Evolutionary conservation across 1,140 invertebrate species (phyloP).

Genomic region (Gryon sp.): DNA sequence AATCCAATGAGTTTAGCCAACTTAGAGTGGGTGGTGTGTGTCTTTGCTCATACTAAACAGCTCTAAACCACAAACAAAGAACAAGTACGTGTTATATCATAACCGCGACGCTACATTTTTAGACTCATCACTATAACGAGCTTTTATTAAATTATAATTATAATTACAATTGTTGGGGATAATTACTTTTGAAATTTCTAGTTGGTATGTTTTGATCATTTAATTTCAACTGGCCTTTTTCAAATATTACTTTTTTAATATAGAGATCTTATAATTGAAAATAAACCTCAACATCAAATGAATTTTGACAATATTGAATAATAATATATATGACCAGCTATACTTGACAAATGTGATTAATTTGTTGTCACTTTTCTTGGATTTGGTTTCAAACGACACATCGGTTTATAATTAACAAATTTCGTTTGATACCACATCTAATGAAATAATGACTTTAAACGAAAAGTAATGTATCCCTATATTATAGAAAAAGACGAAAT

Average conservation of each 20-base stretch:
- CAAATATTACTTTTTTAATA: not conserved
- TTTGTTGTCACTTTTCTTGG: too few species aligned
- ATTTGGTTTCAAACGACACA: too few species aligned
- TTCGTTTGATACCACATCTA: constrained; percentile 3
- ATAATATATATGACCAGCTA: too few species aligned
- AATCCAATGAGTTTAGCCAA: constrained; percentile 51
- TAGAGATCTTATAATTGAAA: not conserved
- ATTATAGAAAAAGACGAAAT: constrained; percentile 33
- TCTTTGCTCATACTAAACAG: constrained; percentile 70
- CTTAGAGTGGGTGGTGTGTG: constrained; percentile 67
- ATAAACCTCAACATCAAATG: not conserved
- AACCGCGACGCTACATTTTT: constrained; percentile 17
- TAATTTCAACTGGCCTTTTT: not conserved
- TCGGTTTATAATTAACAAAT: too few species aligned
- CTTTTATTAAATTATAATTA: not conserved
- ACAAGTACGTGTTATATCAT: constrained; percentile 61
- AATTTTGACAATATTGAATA: not conserved
- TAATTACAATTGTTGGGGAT: not conserved
- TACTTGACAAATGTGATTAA: too few species aligned
- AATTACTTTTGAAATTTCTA: not conserved
- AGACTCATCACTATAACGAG: not conserved
- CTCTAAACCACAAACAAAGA: constrained; percentile 70
- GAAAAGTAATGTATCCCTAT: constrained; percentile 55
- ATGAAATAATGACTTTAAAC: not conserved
- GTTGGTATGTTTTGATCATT: too few species aligned